Conservation (phyloP, 1,140 invertebrate species). For the Marisa cornuarietis region DNA sequence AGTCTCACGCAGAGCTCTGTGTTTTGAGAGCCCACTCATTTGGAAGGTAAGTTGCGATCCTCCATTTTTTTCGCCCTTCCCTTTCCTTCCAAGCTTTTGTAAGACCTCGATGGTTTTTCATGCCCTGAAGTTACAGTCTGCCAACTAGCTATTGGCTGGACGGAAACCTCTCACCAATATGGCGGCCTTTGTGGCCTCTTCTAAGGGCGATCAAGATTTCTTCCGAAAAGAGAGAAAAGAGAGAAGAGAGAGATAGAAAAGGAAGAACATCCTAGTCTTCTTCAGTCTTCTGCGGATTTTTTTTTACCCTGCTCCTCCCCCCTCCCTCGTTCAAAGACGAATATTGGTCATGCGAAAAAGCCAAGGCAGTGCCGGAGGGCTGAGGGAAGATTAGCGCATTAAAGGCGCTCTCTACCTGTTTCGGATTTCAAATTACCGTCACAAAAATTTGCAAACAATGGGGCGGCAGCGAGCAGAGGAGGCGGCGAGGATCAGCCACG, state of each 20-base stretch:
- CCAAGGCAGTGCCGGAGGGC: background rate
- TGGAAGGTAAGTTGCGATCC: constrained; percentile 24
- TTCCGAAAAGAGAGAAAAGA: background rate
- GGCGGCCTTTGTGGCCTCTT: background rate
- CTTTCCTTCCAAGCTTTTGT: background rate
- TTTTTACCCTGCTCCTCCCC: no score
- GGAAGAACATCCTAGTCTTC: background rate
- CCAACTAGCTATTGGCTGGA: no score
- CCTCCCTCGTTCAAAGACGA: background rate
- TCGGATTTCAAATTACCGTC: constrained; percentile 33
- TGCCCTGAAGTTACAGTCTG: no score
- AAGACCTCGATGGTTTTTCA: background rate
- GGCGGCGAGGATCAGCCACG: constrained; percentile 7
- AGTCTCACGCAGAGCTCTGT: background rate
- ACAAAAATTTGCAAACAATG: constrained; percentile 23
- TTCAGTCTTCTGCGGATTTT: no score
- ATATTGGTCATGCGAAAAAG: background rate
- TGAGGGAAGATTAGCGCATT: constrained; percentile 26
- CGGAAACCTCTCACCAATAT: background rate
- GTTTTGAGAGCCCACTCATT: constrained; percentile 26
- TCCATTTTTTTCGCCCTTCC: background rate
- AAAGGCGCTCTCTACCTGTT: constrained; percentile 24
- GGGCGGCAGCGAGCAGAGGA: background rate
- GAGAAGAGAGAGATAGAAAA: background rate
- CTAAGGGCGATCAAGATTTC: background rate